Evolutionary conservation across 1,140 invertebrate genomes (phyloP).

Genomic region (Cotesia vestalis): DNA sequence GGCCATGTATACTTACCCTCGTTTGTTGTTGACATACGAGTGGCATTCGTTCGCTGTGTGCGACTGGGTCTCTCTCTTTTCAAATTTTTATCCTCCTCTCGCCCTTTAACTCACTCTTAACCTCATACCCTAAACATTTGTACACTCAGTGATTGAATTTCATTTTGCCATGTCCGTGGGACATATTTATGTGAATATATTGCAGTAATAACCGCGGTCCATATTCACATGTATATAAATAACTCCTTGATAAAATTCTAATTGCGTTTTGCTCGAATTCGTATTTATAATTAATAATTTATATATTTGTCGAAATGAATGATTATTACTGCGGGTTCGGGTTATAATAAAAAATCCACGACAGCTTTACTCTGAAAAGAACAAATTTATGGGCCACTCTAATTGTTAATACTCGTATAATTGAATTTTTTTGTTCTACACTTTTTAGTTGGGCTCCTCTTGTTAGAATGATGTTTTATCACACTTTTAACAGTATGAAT

Average conservation of each 20-base stretch:
- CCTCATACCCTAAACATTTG: conserved; percentile 1
- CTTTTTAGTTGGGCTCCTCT: too few species aligned
- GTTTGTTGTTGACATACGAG: conserved; percentile 32
- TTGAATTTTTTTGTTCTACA: too few species aligned
- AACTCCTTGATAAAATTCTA: too few species aligned
- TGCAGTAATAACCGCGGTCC: too few species aligned
- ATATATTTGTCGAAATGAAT: too few species aligned
- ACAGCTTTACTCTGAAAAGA: too few species aligned
- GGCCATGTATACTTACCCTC: conserved; percentile 41
- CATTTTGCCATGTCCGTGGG: conserved; percentile 21
- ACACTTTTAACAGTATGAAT: conserved; percentile 4
- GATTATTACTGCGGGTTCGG: background rate
- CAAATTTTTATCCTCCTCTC: conserved; percentile 14
- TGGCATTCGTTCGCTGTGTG: conserved; percentile 38
- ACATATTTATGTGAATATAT: background rate
- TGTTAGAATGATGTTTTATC: too few species aligned
- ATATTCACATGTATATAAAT: too few species aligned
- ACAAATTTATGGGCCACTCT: too few species aligned
- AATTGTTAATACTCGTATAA: too few species aligned
- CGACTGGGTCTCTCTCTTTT: conserved; percentile 23
- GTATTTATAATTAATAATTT: background rate
- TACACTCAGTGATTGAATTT: conserved; percentile 24
- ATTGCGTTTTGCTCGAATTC: too few species aligned
- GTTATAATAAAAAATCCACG: background rate
- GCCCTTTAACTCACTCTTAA: background rate